Base-by-base conservation (phyloP, 2,113 vertebrate genomes). In the Zosterops lateralis region DNA sequence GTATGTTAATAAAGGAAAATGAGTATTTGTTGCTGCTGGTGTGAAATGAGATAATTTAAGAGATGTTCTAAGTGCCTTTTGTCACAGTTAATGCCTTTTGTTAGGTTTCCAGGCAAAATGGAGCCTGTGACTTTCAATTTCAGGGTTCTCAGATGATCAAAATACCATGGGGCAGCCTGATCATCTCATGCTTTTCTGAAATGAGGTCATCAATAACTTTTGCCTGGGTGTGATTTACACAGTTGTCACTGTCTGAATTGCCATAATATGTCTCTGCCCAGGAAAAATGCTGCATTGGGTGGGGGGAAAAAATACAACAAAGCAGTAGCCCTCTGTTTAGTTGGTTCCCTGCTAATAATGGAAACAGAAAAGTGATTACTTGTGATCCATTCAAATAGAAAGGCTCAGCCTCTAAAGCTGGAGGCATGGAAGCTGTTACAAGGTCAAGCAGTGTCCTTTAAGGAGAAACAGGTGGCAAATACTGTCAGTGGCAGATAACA, bases 31-130 rank as follows among this genome's bases (percentile, higher is more conserved):
- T 95, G 78, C 57, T 66, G 64, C 84, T 92, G 71, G 70, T 92
- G 42, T 95, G 95, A 95, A 96, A 97, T 92, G 80, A 96, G 78
- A 74, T 95, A 78, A 90, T 95, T 95, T 89, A 93, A 96, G 76
- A 95, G 94, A 87, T 91, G 42, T n/a, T 89, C 26, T 32, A 71
- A 94, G 70, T 96, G 65, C 85, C 78, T 97, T 96, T 96, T 96
- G 93, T 92, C 68, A 66, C 50, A 92, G 91, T 74, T 95, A 66
- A 89, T 88, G 91, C 70, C 95, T 93, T 91, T 89, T 95, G 76
- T 94, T 90, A 90, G 83, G 44, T 88, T 91, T 92, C 74, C 47
- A 78, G 48, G 82, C 58, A 89, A 91, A 90, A 96, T 56, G 84
- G 92, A 92, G 65, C 65, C 60, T 84, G 68, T 3, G 14, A 85